These are phyloP conservation scores for Tapirus terrestris DNA, from an alignment of 2,113 vertebrate species.

Conservation along the genomic window DNA sequence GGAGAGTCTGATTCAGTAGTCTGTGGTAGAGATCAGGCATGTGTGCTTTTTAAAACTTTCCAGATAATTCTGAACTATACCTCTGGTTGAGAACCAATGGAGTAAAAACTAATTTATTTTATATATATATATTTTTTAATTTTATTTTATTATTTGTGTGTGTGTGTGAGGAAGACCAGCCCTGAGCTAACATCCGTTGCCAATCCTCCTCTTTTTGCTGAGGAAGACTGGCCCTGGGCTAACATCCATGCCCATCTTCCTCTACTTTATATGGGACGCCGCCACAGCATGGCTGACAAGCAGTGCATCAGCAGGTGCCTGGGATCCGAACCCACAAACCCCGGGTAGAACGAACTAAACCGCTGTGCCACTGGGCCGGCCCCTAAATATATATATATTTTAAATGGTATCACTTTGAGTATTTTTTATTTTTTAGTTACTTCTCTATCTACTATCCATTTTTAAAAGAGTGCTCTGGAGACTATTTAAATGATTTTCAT, in stretches of 20 bases:
- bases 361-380: too few relatives aligned
- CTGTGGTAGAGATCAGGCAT: not conserved
- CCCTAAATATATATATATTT: not conserved
- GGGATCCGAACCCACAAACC: too few relatives aligned
- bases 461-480: not conserved
- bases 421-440: not conserved
- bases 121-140: not conserved
- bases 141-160: too few relatives aligned
- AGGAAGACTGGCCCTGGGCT: too few relatives aligned
- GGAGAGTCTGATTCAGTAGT: not conserved
- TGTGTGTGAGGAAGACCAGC: too few relatives aligned
- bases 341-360: too few relatives aligned
- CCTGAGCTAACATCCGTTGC: too few relatives aligned
- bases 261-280: too few relatives aligned
- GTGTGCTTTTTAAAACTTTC: not conserved
- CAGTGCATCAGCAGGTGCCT: too few relatives aligned
- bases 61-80: not conserved
- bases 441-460: not conserved
- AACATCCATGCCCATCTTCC: too few relatives aligned
- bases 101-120: not conserved
- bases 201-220: too few relatives aligned
- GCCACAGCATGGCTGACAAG: too few relatives aligned
- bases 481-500: not conserved
- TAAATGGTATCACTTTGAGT: not conserved
- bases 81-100: not conserved